Base-by-base conservation (phyloP, 1,140 invertebrate species). In the Pteromalus puparum region DNA sequence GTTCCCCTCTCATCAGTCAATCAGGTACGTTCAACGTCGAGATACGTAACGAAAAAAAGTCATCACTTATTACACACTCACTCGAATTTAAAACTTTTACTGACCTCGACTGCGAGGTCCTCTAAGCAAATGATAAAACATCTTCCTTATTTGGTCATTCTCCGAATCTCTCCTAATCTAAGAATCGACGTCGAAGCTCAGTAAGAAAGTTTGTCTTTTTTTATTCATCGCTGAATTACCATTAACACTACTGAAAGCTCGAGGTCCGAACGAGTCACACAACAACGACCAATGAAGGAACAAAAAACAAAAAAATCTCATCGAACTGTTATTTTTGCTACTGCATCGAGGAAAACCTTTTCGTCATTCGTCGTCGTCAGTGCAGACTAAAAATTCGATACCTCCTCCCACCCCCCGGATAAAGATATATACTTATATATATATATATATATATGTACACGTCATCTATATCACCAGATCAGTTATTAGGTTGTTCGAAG, bases 21-120 rank as follows among this genome's bases (percentile, higher is more conserved):
- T 92, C 91, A 92, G 90, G 91, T 92, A 91, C 91, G 88, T 91
- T 91, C 89, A 91, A 92, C 91, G 89, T 89, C 89, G 87, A 89
- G 88, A 89, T 88, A 89, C 88, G 82, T 87, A 88, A 87, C 83
- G 87, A 88, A 79, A 81, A 12, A 77, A 81, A 80, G 10, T 28
- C 24, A 78, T 10, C 12, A 61, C 18, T 18, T 61, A n/a, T 79
- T 73, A 7, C 21, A 79, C n/a, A 75, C 74, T 73, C 38, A 77
- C 26, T 38, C 77, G 77, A 61, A 61, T 61, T 61, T 61, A 83
- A 77, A 83, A 70, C 38, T 77, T 61, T 61, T 61, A 61, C 53
- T 18, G 73, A 46, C 53, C 72, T 82, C 72, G 24, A 61, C 21
- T 21, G 70, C 21, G 21, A 72, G 46, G 67, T 61, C 21, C 24